These are phyloP conservation scores for Cryptoblepharus egeriae DNA, from an alignment of 2,797 vertebrate species.

Conservation along the genomic window DNA sequence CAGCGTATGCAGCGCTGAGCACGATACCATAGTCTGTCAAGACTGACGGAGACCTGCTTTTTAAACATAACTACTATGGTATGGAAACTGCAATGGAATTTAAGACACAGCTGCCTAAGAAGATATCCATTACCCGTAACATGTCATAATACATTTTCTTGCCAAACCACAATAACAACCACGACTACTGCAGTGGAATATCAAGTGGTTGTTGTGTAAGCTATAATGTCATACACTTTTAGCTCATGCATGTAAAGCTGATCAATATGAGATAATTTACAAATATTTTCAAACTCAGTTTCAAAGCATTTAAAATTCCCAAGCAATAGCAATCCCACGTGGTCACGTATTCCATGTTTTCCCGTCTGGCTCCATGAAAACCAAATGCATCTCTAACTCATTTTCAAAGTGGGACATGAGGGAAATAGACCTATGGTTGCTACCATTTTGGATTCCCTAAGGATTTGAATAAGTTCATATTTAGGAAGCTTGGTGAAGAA, in stretches of 20 bases:
- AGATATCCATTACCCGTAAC: neutral
- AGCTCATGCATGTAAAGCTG: neutral
- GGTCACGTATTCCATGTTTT: neutral
- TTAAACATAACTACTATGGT: neutral
- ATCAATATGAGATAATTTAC: constrained; percentile 8
- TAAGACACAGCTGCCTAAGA: neutral
- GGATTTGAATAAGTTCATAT: neutral
- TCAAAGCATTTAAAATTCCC: neutral
- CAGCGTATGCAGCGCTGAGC: too few relatives aligned
- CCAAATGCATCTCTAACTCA: neutral
- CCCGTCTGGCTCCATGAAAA: neutral
- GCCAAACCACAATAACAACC: neutral
- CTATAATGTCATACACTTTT: neutral
- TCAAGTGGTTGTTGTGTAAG: neutral
- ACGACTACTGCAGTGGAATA: neutral
- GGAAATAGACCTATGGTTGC: too few relatives aligned
- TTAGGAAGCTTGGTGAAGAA: neutral
- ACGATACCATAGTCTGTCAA: too few relatives aligned
- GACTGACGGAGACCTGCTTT: too few relatives aligned
- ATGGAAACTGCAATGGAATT: neutral
- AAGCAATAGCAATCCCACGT: neutral
- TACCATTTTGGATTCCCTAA: neutral
- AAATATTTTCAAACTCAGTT: neutral
- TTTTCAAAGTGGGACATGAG: neutral
- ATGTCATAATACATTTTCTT: neutral